Percentiles rank a stretch among this genome's conserved stretches.
phyloP scores from a whole-genome alignment of 2,888 invertebrate species.

The Epsilonema sp. region DNA sequence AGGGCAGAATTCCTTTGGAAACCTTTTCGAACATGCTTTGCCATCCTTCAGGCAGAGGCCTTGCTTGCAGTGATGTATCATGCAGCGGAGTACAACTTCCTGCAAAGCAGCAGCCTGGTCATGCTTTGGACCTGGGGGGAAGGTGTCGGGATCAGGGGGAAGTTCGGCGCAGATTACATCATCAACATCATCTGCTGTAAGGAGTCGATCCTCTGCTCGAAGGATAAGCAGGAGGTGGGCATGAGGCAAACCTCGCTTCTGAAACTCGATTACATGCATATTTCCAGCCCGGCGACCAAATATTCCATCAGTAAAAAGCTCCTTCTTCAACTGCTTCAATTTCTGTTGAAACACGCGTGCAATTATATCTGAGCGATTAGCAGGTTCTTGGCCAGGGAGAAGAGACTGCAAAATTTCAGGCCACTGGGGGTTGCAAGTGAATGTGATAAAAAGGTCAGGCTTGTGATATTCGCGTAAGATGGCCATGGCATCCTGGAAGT shows the following conservation, averaged over 20 bases:
- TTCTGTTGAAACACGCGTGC: constrained; percentile 19
- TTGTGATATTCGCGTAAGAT: constrained; percentile 16
- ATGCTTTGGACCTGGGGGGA: not conserved
- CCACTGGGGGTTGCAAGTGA: constrained; percentile 28
- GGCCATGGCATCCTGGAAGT: constrained; percentile 18
- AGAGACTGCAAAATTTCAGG: constrained; percentile 18
- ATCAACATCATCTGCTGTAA: constrained; percentile 19
- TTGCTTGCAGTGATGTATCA: not conserved
- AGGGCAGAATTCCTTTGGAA: constrained; percentile 6
- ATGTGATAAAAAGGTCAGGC: constrained; percentile 21
- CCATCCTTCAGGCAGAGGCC: constrained; percentile 3
- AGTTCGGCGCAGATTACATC: constrained; percentile 27
- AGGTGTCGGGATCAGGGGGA: constrained; percentile 11
- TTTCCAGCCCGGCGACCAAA: constrained; percentile 15
- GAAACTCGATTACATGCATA: constrained; percentile 19
- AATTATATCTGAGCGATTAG: constrained; percentile 18
- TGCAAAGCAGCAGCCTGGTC: not conserved
- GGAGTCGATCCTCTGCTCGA: constrained; percentile 8
- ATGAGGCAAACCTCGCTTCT: constrained; percentile 26
- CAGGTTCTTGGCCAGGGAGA: constrained; percentile 11
- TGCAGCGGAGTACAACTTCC: not conserved
- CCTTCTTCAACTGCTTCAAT: constrained; percentile 13
- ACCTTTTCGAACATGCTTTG: constrained; percentile 1
- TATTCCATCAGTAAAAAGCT: constrained; percentile 13
- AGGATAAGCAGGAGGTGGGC: constrained; percentile 17